These are phyloP conservation scores for Scaptomyza flava DNA, from an alignment of 2,888 invertebrate genomes.

Conservation along the genomic window DNA sequence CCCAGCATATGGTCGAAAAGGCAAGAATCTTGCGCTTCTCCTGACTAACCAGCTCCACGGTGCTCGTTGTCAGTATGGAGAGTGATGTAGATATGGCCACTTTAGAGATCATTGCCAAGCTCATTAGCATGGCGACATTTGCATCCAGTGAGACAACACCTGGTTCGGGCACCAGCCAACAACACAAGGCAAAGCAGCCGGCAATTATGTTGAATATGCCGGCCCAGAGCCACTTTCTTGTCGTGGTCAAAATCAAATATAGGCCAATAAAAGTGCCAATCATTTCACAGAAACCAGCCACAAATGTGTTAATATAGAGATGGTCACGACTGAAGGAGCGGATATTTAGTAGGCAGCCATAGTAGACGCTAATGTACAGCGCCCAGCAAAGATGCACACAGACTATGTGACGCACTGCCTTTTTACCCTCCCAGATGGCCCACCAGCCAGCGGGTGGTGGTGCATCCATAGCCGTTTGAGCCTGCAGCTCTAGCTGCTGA, in stretches of 20 bases:
- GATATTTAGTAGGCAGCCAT: conserved; percentile 85
- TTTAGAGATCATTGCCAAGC: conserved; percentile 84
- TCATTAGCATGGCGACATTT: conserved; percentile 82
- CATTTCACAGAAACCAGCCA: conserved; percentile 84
- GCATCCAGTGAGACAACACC: conserved; percentile 77
- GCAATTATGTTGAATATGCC: conserved; percentile 83
- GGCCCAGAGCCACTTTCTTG: conserved; percentile 83
- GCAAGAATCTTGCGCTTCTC: conserved; percentile 83
- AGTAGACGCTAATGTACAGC: conserved; percentile 84
- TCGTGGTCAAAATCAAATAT: conserved; percentile 82
- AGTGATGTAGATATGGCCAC: conserved; percentile 84
- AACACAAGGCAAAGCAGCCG: conserved; percentile 81
- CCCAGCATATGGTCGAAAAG: conserved; percentile 84
- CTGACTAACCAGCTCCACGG: conserved; percentile 83
- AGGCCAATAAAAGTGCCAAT: conserved; percentile 83
- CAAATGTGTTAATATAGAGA: conserved; percentile 83
- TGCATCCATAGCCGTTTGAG: conserved; percentile 82
- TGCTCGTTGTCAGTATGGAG: conserved; percentile 84
- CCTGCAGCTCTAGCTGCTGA: conserved; percentile 83
- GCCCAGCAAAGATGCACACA: conserved; percentile 84
- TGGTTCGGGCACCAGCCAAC: conserved; percentile 83
- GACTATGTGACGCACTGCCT: conserved; percentile 82
- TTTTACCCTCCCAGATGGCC: conserved; percentile 83
- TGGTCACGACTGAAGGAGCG: conserved; percentile 85
- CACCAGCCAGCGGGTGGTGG: conserved; percentile 84